These are phyloP conservation scores for Macrophya annulata DNA, from an alignment of 2,888 invertebrate genomes.

Conservation along the genomic window DNA sequence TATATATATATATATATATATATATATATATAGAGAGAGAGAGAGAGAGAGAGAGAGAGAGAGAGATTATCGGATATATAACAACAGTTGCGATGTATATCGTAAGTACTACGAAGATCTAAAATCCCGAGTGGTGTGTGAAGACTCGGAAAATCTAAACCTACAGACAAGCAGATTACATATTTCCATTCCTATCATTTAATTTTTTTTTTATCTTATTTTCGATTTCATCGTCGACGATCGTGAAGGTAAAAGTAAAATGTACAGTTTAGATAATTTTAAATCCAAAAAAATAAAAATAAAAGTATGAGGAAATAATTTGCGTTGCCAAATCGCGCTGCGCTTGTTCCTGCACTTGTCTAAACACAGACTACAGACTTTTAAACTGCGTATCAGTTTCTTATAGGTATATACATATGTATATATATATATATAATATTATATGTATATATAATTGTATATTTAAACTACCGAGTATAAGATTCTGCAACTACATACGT, in stretches of 20 bases:
- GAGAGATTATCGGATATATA: not conserved
- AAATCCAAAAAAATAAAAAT: not conserved
- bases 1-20: too few relatives aligned
- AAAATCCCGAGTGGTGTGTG: not conserved
- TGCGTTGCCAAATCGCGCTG: conserved; percentile 4
- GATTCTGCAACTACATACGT: not conserved
- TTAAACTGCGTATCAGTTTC: too few relatives aligned
- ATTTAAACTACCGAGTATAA: not conserved
- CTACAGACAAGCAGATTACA: not conserved
- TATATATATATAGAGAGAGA: too few relatives aligned
- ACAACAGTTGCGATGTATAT: not conserved
- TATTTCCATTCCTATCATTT: not conserved
- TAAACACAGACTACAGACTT: too few relatives aligned
- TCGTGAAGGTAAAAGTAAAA: not conserved
- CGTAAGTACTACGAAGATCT: not conserved
- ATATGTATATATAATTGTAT: not conserved
- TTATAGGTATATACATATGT: too few relatives aligned
- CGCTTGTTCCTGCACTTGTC: not conserved
- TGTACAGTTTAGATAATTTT: too few relatives aligned
- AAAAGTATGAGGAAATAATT: not conserved
- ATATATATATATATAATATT: too few relatives aligned
- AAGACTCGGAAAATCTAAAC: too few relatives aligned
- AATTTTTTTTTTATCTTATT: too few relatives aligned
- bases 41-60: too few relatives aligned
- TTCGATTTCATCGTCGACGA: not conserved